Evolutionary conservation across 2,797 vertebrate genomes (phyloP).

Genomic region (Sciurus vulgaris): DNA sequence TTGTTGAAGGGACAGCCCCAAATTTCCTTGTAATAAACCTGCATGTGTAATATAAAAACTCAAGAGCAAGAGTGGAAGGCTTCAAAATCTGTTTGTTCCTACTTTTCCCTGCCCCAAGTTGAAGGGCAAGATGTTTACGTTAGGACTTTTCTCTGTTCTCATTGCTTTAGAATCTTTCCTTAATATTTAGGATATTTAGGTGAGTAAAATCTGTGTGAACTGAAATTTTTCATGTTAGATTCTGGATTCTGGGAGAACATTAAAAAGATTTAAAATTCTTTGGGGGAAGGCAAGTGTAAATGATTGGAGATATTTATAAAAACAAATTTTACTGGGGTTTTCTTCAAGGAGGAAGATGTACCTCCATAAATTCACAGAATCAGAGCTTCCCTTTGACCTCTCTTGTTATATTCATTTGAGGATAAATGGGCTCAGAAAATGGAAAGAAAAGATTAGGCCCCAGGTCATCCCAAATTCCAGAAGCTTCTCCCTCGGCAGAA

Average conservation of each 20-base stretch:
- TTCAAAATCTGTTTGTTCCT: slow-evolving; percentile 55
- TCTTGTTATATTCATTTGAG: slow-evolving; percentile 23
- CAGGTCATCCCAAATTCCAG: slow-evolving; percentile 6
- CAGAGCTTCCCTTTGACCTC: neutral
- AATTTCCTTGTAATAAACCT: slow-evolving; percentile 57
- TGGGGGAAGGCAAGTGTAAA: neutral
- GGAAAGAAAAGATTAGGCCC: slow-evolving; percentile 15
- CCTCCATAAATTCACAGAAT: neutral
- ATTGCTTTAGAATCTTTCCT: neutral
- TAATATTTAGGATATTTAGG: neutral
- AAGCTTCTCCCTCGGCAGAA: slow-evolving; percentile 4
- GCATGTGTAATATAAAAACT: slow-evolving; percentile 63
- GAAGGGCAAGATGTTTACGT: slow-evolving; percentile 49
- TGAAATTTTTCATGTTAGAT: slow-evolving; percentile 13
- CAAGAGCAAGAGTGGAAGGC: neutral
- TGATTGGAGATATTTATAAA: neutral
- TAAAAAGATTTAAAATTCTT: neutral
- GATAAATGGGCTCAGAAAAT: neutral
- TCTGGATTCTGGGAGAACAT: neutral
- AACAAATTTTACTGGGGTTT: neutral
- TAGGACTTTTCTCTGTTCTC: slow-evolving; percentile 19
- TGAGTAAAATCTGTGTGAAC: neutral
- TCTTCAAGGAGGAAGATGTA: slow-evolving; percentile 24
- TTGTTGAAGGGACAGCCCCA: slow-evolving; percentile 66
- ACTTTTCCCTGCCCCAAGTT: neutral